Evolutionary conservation across 2,113 vertebrate species (phyloP), one percentile per base, ranked within the genome.

Genomic region (Hassar affinis): DNA sequence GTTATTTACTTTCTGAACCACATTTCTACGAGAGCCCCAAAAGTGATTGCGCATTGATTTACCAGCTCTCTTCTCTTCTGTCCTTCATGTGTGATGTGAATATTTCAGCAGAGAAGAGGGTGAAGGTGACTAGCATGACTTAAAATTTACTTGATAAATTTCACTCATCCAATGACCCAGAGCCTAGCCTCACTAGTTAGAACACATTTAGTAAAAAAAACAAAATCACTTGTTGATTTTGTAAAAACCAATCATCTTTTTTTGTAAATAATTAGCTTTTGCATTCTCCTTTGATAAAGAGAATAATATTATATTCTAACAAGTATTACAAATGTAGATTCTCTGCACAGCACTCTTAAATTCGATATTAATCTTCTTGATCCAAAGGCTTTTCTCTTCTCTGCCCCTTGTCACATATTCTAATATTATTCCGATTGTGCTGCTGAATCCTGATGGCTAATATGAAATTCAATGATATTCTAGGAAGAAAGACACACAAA

Each of bases 391-490:
- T 89, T 82, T 84, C 81, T 85, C 81, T 84, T 86, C 71, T 80
- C 80, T 62, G 76, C 72, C 71, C 80, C 25, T 72, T 88, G 82
- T 79, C 68, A 80, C 85, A 90, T 84, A 90, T 81, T 85, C 78
- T 88, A 64, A 90, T 77, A 88, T 83, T 68, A 86, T 87, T 90
- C 82, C 76, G 91, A 92, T 89, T 76, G 80, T 82, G 84, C 86
- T 35, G 45, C 84, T 85, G 92, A 93, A 92, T 90, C 68, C 84
- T 57, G 82, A 66, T 42, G 85, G 84, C 62, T 80, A 78, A 89
- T 66, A 83, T 56, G 82, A 90, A 92, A 90, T 89, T 92, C 89
- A 90, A 88, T 69, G 76, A 78, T 87, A 86, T 89, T 89, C 88
- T 87, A 71, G 35, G 59, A 71, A 81, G 88, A 87, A 84, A 88